Base-by-base conservation (phyloP, 2,113 vertebrate species). In the Atractosteus spatula region DNA sequence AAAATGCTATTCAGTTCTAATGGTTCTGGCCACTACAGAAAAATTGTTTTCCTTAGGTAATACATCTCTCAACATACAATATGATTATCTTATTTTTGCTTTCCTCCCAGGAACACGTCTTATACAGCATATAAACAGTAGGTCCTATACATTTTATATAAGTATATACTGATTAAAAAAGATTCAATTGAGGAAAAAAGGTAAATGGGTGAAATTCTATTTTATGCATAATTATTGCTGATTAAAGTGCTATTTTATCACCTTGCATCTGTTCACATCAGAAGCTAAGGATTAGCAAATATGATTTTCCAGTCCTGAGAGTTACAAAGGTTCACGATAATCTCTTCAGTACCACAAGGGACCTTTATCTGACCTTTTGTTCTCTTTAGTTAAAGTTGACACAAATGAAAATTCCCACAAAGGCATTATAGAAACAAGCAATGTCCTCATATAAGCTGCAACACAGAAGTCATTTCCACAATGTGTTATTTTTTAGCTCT, bases 231-330 rank as follows among this genome's bases (percentile, higher is more conserved):
- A 89, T 90, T 88, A 86, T 66, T 74, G 77, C 80, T 90, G 85
- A 91, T 90, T 90, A 88, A 91, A 89, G 87, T 80, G 87, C 85
- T 82, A 87, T 81, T 84, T 81, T 80, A 74, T 79, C 81, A 47
- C 75, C 41, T 75, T 75, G 85, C 83, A 82, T 87, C 84, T 88
- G 85, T 73, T 80, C 77, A 81, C 82, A 81, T 85, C 80, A 85
- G 74, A 84, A 54, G 75, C 76, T 55, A 47, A 63, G 73, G 82
- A 82, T 83, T 84, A 85, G 65, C 77, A 74, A 73, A 72, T 74
- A 74, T 76, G 51, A 47, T 55, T 62, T 69, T 72, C 67, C 67
- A 62, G 62, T 57, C 62, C 74, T 76, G 71, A 78, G 75, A 74
- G 74, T 71, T 62, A 67, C 57, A 69, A 62, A 70, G 76, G 65